Evolutionary conservation across 2,113 vertebrate genomes (phyloP).

Genomic region (Centropristis striata): DNA sequence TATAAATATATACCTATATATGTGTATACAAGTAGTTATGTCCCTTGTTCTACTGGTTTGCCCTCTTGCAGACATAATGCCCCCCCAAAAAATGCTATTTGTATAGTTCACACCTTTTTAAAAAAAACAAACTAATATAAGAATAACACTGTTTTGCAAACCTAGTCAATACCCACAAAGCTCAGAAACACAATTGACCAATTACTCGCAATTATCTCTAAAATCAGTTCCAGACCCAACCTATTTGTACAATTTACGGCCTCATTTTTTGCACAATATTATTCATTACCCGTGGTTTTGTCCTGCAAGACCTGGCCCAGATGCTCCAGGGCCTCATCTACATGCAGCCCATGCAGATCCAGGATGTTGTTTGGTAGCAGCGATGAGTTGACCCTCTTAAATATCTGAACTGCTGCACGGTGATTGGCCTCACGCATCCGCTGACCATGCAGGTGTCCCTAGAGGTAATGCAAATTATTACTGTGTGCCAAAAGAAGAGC

Average conservation of each 20-base stretch:
- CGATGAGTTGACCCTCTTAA: slow-evolving; percentile 92
- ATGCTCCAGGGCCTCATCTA: slow-evolving; percentile 92
- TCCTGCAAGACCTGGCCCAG: slow-evolving; percentile 88
- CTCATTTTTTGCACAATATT: background rate
- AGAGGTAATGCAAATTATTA: background rate
- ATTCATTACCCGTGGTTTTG: slow-evolving; percentile 89
- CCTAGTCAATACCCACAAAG: background rate
- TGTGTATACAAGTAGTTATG: too few relatives aligned
- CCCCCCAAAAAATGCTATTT: too few relatives aligned
- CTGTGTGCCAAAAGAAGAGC: background rate
- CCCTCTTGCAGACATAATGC: too few relatives aligned
- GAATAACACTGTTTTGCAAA: background rate
- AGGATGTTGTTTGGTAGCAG: slow-evolving; percentile 94
- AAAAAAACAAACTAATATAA: too few relatives aligned
- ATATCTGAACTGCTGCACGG: slow-evolving; percentile 93
- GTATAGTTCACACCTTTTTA: too few relatives aligned
- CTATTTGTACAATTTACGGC: background rate
- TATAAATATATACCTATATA: too few relatives aligned
- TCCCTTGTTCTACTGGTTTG: too few relatives aligned
- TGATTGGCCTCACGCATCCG: slow-evolving; percentile 95
- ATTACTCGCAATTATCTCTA: background rate
- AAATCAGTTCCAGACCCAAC: background rate
- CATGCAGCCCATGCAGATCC: slow-evolving; percentile 97
- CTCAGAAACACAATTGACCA: background rate
- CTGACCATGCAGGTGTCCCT: slow-evolving; percentile 93